Percentiles rank a stretch among this genome's conserved stretches.
Evolutionary conservation across 2,888 invertebrate genomes (phyloP).

Genomic region (Ephialtes manifestator): DNA sequence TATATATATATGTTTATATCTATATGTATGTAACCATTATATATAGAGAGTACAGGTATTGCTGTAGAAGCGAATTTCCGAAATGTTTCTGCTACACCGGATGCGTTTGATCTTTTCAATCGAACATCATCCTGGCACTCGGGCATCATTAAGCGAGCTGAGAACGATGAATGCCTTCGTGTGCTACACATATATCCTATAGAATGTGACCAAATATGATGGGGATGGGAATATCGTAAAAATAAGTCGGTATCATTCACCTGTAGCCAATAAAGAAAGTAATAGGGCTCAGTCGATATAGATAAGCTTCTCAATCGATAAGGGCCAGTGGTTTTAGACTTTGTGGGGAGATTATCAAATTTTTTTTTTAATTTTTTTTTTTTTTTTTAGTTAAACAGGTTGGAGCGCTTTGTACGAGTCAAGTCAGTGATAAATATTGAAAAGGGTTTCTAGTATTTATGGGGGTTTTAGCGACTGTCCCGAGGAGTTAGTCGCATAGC

Average conservation of each 20-base stretch:
- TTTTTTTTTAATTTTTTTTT: neutral
- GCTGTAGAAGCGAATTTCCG: constrained; percentile 54
- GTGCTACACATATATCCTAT: constrained; percentile 13
- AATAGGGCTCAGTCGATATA: neutral
- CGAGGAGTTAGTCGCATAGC: no score
- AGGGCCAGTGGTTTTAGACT: neutral
- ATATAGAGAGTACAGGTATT: constrained; percentile 15
- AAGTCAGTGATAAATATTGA: no score
- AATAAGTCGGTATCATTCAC: constrained; percentile 39
- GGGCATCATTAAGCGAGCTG: constrained; percentile 45
- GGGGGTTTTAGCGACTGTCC: no score
- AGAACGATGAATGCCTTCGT: neutral
- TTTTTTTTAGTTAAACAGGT: no score
- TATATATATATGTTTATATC: neutral
- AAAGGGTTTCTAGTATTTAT: no score
- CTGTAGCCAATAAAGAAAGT: constrained; percentile 9
- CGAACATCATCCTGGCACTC: constrained; percentile 61
- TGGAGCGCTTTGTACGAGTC: no score
- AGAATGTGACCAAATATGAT: neutral
- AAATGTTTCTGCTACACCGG: constrained; percentile 66
- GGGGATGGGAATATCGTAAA: constrained; percentile 5
- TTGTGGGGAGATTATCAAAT: neutral
- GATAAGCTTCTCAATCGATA: neutral
- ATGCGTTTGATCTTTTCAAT: constrained; percentile 73
- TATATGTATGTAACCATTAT: constrained; percentile 14